Evolutionary conservation across 2,113 vertebrate genomes (phyloP).

Genomic region (Nibea coibor): DNA sequence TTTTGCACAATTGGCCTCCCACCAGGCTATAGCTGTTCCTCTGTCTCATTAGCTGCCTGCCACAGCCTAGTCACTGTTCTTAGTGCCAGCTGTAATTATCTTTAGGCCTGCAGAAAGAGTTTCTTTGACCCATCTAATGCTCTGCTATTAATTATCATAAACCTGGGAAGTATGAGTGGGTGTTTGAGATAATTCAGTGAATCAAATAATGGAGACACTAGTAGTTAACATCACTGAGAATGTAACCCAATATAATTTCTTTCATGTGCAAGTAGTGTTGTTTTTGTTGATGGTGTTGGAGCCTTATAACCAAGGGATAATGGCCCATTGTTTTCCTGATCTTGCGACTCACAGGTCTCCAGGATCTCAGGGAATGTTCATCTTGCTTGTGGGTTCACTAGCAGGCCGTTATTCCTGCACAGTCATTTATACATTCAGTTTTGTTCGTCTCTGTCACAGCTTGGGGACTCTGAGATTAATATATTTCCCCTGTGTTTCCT

Average conservation of each 20-base stretch:
- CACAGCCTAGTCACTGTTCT: conserved; percentile 62
- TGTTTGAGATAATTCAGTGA: conserved; percentile 46
- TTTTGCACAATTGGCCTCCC: conserved; percentile 72
- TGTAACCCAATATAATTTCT: conserved; percentile 38
- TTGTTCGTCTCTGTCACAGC: conserved; percentile 46
- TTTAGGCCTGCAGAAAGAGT: conserved; percentile 52
- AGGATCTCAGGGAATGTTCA: conserved; percentile 55
- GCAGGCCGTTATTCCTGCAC: conserved; percentile 62
- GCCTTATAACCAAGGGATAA: conserved; percentile 70
- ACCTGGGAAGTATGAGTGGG: conserved; percentile 38
- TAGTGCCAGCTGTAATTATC: conserved; percentile 75
- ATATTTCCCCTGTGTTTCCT: conserved; percentile 49
- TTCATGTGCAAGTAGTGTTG: conserved; percentile 46
- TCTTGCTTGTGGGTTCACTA: conserved; percentile 71
- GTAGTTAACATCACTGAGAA: conserved; percentile 29
- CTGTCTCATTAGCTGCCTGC: conserved; percentile 75
- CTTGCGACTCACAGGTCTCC: conserved; percentile 47
- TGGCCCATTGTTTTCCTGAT: conserved; percentile 73
- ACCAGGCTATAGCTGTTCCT: conserved; percentile 62
- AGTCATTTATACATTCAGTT: conserved; percentile 43
- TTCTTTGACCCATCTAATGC: conserved; percentile 46
- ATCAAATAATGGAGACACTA: conserved; percentile 45
- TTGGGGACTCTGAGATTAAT: conserved; percentile 58
- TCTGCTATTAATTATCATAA: conserved; percentile 47
- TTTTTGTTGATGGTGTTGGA: conserved; percentile 59